Evolutionary conservation across 2,113 vertebrate genomes (phyloP).

Genomic region (Apeltes quadracus): DNA sequence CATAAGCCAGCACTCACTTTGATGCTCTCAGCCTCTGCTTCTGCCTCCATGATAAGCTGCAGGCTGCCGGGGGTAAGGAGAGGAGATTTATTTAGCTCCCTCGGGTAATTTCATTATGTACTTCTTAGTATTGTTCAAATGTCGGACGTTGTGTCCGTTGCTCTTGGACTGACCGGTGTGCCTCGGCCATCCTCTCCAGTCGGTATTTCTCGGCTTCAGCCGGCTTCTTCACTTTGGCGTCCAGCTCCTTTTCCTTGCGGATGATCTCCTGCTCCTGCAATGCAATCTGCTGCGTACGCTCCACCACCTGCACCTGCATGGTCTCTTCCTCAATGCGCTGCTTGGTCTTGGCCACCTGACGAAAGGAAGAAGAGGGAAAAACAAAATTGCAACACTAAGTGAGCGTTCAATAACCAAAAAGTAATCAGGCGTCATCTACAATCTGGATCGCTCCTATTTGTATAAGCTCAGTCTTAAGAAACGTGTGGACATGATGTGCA

Average conservation of each 20-base stretch:
- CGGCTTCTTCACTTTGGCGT: conserved; percentile 88
- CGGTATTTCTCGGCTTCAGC: conserved; percentile 88
- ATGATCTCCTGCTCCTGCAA: conserved; percentile 92
- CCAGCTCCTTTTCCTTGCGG: conserved; percentile 88
- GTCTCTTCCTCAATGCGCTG: conserved; percentile 93
- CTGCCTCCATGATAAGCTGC: conserved; percentile 91
- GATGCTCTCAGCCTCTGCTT: conserved; percentile 89
- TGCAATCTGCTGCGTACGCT: conserved; percentile 89
- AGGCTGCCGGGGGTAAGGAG: conserved; percentile 66
- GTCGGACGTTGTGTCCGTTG: neutral
- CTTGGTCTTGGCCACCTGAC: conserved; percentile 94
- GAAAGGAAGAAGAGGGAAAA: neutral
- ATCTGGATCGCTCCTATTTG: neutral
- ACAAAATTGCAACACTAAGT: neutral
- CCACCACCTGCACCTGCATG: conserved; percentile 92
- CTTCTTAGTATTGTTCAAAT: neutral
- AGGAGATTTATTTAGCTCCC: neutral
- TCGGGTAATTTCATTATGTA: neutral
- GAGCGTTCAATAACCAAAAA: neutral
- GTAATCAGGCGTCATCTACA: neutral
- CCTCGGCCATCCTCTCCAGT: conserved; percentile 88
- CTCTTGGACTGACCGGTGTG: conserved; percentile 78
- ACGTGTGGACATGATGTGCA: neutral
- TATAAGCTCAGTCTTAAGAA: neutral
- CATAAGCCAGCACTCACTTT: conserved; percentile 76